Evolutionary conservation across 2,113 vertebrate genomes (phyloP), one percentile per base, ranked within the genome.

Genomic region (Girardinichthys multiradiatus): DNA sequence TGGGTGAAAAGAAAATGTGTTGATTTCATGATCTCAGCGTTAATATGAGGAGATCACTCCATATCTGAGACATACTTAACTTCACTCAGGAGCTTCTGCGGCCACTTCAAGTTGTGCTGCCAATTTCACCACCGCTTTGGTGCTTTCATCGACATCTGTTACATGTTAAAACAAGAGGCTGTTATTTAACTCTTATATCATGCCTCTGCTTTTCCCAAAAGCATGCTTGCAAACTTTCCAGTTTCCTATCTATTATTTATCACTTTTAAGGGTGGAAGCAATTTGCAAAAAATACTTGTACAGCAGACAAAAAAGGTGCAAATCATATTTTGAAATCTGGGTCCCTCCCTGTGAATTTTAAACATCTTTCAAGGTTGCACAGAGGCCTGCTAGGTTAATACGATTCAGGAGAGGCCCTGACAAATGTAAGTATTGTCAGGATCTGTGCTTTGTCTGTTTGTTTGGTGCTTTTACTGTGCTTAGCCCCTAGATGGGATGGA

Each of bases 291-390:
- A 24, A 14, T 21, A 57, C 10, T 45, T 45, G 26, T 6, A 65
- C 7, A 64, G 1, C 29, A 30, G 2, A 65, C 6, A 4, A 33
- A 51, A 79, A 76, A 86, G 17, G 68, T 28, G 1, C 15, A 57
- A 62, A 68, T 68, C 0, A 19, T 35, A 42, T 45, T 69, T 24
- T 71, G 21, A 77, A 64, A 39, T 60, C 64, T 66, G 12, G 65
- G 6, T 58, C 57, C 59, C 31, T 83, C 45, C 48, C 58, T 29
- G 39, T 83, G 68, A 76, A 85, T 86, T 74, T 64, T 31, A 80
- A 87, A 73, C 68, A 69, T 59, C 59, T 30, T 15, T 77, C 77
- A 85, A 86, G 88, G 86, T 86, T 26, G 64, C 79, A 2, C 1
- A 29, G 64, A 76, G 81, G 64, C 60, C 67, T 11, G 58, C 28